A percentile compares a stretch with the other conserved stretches of the same genome.
phyloP scores from a whole-genome alignment of 2,888 invertebrate genomes.

The Agonopterix heracliana region DNA sequence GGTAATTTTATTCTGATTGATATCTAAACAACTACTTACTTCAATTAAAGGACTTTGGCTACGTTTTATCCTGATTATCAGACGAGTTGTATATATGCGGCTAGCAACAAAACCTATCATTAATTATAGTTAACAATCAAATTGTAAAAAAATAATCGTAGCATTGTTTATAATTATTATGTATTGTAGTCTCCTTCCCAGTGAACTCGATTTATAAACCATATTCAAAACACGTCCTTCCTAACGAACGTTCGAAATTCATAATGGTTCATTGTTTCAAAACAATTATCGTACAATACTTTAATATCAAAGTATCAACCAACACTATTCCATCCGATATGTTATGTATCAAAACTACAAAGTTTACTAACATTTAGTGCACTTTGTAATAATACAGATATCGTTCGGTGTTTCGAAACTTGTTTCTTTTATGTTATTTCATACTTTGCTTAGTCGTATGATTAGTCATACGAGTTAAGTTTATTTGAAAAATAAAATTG shows the following conservation, averaged over 20 bases:
- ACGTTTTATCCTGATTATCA: not conserved
- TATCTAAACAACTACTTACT: not conserved
- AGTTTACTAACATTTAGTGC: constrained; percentile 25
- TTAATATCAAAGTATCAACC: constrained; percentile 8
- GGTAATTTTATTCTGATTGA: constrained; percentile 35
- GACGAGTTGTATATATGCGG: not conserved
- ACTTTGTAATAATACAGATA: constrained; percentile 27
- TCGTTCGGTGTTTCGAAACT: no score
- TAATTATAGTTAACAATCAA: not conserved
- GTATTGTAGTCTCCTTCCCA: not conserved
- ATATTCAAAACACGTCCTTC: constrained; percentile 7
- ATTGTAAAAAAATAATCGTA: not conserved
- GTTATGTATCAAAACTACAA: constrained; percentile 2
- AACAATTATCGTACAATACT: constrained; percentile 10
- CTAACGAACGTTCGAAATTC: constrained; percentile 6
- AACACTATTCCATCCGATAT: constrained; percentile 5
- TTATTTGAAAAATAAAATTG: no score
- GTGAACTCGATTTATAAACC: constrained; percentile 3
- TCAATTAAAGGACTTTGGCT: not conserved
- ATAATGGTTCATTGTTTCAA: constrained; percentile 15
- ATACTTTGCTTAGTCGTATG: no score
- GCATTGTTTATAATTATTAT: constrained; percentile 1
- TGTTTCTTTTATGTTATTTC: no score
- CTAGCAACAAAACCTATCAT: not conserved
- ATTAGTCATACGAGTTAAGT: no score